Conservation (phyloP, 1,140 invertebrate genomes). For the Pseudomyrmex cubaensis region DNA sequence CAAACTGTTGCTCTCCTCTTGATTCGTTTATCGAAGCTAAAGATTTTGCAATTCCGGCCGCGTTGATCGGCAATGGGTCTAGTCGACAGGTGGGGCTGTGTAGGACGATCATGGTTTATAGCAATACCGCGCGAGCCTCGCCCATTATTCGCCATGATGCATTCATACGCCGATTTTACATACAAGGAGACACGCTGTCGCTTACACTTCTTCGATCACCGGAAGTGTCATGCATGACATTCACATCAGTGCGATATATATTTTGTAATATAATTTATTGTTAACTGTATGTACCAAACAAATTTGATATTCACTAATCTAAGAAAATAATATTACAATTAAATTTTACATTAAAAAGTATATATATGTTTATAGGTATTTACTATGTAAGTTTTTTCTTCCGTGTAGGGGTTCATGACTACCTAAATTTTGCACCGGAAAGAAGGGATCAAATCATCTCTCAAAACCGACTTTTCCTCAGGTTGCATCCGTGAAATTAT, state of each 20-base stretch:
- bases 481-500: conserved; percentile 67
- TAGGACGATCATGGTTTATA: conserved; percentile 83
- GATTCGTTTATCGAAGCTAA: conserved; percentile 38
- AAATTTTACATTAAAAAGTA: too few species aligned
- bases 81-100: conserved; percentile 81
- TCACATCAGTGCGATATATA: conserved; percentile 1
- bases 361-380: too few species aligned
- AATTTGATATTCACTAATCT: too few species aligned
- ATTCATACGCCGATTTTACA: conserved; percentile 74
- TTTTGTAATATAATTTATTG: not conserved
- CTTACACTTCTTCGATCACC: conserved; percentile 41
- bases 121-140: conserved; percentile 79
- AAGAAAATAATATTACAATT: too few species aligned
- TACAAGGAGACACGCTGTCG: conserved; percentile 59
- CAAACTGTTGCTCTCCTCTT: conserved; percentile 7
- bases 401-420: not conserved
- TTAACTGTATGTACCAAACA: not conserved
- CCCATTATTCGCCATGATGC: conserved; percentile 78
- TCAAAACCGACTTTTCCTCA: not conserved
- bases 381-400: conserved; percentile 18
- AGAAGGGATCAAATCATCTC: not conserved
- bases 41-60: conserved; percentile 78
- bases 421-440: not conserved
- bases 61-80: conserved; percentile 60
- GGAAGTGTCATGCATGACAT: conserved; percentile 38